Percentiles rank a stretch among this genome's conserved stretches.
Conservation (phyloP, 2,113 vertebrate genomes). For the Burhinus oedicnemus region DNA sequence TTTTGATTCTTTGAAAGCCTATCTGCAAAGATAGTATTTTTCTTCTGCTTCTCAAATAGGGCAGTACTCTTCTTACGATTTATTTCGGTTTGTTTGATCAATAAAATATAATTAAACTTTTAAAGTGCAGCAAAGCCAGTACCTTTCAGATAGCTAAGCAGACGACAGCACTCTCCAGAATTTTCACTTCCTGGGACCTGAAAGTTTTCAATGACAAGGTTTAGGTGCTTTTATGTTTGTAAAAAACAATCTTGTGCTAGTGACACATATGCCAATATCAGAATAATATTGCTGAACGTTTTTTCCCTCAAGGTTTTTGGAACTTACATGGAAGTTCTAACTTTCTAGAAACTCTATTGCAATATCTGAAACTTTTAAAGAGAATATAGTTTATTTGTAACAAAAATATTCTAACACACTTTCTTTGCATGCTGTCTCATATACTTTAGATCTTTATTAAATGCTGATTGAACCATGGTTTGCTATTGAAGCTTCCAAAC, state of each 20-base stretch:
- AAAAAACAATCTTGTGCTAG: conserved; percentile 12
- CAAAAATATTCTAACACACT: not conserved
- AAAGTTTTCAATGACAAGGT: conserved; percentile 48
- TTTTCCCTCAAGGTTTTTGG: conserved; percentile 11
- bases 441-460: not conserved
- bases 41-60: conserved; percentile 36
- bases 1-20: conserved; percentile 50
- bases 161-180: not conserved
- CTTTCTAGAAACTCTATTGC: not conserved
- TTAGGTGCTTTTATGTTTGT: conserved; percentile 28
- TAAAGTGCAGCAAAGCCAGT: not conserved
- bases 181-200: conserved; percentile 18
- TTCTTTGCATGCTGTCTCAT: not conserved
- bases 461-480: not conserved
- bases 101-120: conserved; percentile 66
- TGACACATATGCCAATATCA: conserved; percentile 34
- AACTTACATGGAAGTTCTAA: not conserved
- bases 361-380: not conserved
- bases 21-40: conserved; percentile 29
- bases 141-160: conserved; percentile 4
- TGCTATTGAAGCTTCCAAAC: not conserved
- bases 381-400: not conserved
- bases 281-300: conserved; percentile 12
- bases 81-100: conserved; percentile 52
- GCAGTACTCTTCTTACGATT: not conserved